Evolutionary conservation across 1,140 invertebrate species (phyloP).

Genomic region (Drosophila kanapiae): DNA sequence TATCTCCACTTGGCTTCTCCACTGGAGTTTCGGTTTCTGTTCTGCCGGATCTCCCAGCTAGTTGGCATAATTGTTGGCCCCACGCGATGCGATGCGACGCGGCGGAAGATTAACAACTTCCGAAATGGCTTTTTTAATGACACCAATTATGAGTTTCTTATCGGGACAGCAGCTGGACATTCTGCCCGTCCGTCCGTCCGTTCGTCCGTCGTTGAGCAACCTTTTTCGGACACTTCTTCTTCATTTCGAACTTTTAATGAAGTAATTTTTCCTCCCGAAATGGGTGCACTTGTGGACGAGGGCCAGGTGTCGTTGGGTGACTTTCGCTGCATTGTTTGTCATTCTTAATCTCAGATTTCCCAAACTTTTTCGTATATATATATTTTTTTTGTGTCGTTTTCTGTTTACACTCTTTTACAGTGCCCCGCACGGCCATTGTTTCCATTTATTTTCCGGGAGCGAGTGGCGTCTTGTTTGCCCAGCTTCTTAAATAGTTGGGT

Average conservation of each 20-base stretch:
- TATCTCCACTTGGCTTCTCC: conserved; percentile 46
- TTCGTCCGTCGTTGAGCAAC: neutral
- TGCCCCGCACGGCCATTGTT: neutral
- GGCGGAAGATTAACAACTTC: conserved; percentile 77
- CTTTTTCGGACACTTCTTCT: conserved; percentile 51
- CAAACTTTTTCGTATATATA: neutral
- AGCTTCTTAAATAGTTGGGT: conserved; percentile 50
- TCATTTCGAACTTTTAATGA: conserved; percentile 75
- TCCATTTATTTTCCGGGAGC: conserved; percentile 7
- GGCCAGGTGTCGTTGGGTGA: conserved; percentile 53
- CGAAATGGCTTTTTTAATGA: conserved; percentile 82
- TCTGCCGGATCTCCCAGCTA: conserved; percentile 24
- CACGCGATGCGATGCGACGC: conserved; percentile 24
- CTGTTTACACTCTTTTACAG: conserved; percentile 9
- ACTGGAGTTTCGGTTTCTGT: neutral
- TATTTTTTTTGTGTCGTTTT: neutral
- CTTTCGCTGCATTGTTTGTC: conserved; percentile 70
- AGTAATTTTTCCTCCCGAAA: conserved; percentile 64
- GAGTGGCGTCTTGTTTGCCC: conserved; percentile 22
- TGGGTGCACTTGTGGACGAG: conserved; percentile 12
- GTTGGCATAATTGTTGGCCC: conserved; percentile 72
- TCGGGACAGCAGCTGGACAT: conserved; percentile 64
- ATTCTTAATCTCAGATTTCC: conserved; percentile 58
- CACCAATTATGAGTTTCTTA: conserved; percentile 83
- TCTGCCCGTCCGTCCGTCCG: too few relatives aligned